These are phyloP conservation scores for Lytechinus pictus DNA, from an alignment of 35 echinoderm and acorn worm genomes.

Conservation along the genomic window DNA sequence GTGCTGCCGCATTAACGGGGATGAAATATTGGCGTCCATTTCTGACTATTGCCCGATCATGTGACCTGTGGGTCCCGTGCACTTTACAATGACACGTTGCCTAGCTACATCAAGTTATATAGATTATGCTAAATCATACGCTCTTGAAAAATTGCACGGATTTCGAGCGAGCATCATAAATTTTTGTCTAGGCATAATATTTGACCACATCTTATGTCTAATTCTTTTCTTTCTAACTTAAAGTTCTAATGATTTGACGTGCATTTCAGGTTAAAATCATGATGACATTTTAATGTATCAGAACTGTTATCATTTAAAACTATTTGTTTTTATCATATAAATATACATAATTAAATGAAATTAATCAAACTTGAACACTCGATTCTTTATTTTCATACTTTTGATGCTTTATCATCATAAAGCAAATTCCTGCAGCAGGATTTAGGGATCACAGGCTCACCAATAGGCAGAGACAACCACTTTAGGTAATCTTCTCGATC, in stretches of 20 bases:
- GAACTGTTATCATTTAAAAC: too few species aligned
- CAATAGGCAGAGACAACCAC: too few species aligned
- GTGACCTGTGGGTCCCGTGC: neutral
- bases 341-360: too few species aligned
- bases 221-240: neutral
- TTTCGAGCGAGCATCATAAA: constrained; percentile 10
- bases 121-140: neutral
- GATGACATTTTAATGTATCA: too few species aligned
- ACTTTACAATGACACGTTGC: constrained; percentile 1
- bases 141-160: neutral
- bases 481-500: too few species aligned
- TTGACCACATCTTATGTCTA: neutral
- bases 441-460: too few species aligned
- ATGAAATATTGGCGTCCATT: constrained; percentile 3
- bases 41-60: neutral
- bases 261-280: neutral
- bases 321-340: too few species aligned
- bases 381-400: too few species aligned
- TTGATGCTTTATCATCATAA: too few species aligned
- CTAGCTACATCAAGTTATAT: constrained; percentile 3
- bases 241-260: neutral
- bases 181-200: neutral
- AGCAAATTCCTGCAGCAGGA: too few species aligned
- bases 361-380: too few species aligned
- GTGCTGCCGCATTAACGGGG: neutral